Evolutionary conservation across 92 coral and sea anemone species (phyloP).

Genomic region (Palythoa heliodiscus): DNA sequence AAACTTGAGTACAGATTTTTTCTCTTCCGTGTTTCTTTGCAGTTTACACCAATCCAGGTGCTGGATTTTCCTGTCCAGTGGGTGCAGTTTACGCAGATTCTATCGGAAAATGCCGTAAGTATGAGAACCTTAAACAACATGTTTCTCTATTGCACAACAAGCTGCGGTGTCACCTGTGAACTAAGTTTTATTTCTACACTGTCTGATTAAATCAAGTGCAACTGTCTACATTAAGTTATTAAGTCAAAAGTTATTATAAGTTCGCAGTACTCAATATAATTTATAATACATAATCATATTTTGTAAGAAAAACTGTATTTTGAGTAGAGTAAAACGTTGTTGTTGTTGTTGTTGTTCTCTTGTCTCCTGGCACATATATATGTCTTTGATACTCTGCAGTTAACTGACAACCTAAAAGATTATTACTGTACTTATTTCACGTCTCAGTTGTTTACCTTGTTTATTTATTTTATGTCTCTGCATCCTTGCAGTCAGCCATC

Average conservation of each 20-base stretch:
- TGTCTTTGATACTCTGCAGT: no score
- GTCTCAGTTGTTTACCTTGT: no score
- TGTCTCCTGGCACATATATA: not conserved
- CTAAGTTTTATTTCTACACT: not conserved
- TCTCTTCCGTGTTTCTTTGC: not conserved
- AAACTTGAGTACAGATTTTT: not conserved
- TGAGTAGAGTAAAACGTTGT: no score
- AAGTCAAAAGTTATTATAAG: no score
- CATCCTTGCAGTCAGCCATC: no score
- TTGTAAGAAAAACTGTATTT: no score
- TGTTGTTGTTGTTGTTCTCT: not conserved
- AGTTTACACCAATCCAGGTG: slow-evolving; percentile 27
- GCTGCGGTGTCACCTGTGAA: not conserved
- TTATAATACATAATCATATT: no score
- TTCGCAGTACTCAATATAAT: no score
- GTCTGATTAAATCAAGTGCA: no score
- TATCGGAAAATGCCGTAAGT: slow-evolving; percentile 24
- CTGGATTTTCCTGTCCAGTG: slow-evolving; percentile 16
- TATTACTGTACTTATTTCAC: not conserved
- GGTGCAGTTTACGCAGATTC: slow-evolving; percentile 13
- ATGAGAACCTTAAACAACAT: not conserved
- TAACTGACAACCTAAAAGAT: not conserved
- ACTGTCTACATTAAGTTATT: no score
- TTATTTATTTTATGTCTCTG: no score
- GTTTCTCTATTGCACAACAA: no score